Evolutionary conservation across 2,888 invertebrate genomes (phyloP).

Genomic region (Watsonalla cultraria): DNA sequence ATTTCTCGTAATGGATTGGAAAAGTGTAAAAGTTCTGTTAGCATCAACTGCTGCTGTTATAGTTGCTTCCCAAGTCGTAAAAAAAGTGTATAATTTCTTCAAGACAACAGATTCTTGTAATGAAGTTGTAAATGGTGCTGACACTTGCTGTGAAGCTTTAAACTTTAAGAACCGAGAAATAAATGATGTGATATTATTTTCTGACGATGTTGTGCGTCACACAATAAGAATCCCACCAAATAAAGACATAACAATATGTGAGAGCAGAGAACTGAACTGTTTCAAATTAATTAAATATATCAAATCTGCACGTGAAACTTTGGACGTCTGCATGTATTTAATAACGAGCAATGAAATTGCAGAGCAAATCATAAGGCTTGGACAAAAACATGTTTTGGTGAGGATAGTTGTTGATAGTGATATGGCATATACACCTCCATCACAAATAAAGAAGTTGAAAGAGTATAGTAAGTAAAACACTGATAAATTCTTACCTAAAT

Average conservation of each 20-base stretch:
- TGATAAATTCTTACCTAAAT: background rate
- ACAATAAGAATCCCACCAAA: slow-evolving; percentile 57
- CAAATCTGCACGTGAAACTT: slow-evolving; percentile 68
- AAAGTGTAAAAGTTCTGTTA: slow-evolving; percentile 59
- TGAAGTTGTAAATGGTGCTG: slow-evolving; percentile 32
- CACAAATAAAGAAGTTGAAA: slow-evolving; percentile 65
- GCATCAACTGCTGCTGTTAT: slow-evolving; percentile 64
- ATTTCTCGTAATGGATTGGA: slow-evolving; percentile 60
- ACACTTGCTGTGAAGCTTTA: slow-evolving; percentile 49
- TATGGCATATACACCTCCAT: slow-evolving; percentile 68
- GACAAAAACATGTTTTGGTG: slow-evolving; percentile 67
- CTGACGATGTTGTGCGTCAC: slow-evolving; percentile 60
- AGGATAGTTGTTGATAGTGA: slow-evolving; percentile 71
- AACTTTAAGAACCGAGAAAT: slow-evolving; percentile 61
- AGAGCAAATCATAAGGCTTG: slow-evolving; percentile 67
- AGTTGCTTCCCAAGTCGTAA: slow-evolving; percentile 62
- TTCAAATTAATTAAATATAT: slow-evolving; percentile 70
- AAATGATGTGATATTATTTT: slow-evolving; percentile 70
- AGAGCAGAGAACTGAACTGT: slow-evolving; percentile 67
- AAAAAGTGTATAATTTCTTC: slow-evolving; percentile 59
- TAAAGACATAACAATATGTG: slow-evolving; percentile 57
- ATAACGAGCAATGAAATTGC: slow-evolving; percentile 70
- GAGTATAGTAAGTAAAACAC: slow-evolving; percentile 62
- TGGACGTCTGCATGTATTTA: slow-evolving; percentile 73
- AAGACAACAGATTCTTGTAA: slow-evolving; percentile 31